Evolutionary conservation across 2,113 vertebrate genomes (phyloP).

Genomic region (Caracal caracal): DNA sequence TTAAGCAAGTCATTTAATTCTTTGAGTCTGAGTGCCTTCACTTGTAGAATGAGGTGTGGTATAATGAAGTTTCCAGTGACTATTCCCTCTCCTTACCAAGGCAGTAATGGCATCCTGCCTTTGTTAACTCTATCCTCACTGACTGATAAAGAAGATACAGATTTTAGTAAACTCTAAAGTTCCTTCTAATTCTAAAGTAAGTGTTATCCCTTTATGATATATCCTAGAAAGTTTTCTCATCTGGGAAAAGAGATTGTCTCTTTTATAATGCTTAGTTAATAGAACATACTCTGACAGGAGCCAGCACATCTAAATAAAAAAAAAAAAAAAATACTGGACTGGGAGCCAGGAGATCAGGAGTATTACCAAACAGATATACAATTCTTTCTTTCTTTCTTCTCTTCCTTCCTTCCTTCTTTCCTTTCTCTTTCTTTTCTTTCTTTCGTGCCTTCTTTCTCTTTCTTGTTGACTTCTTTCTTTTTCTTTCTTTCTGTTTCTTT

Average conservation of each 20-base stretch:
- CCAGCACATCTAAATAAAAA: not conserved
- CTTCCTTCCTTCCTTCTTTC: too few species aligned
- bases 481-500: too few species aligned
- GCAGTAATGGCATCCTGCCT: not conserved
- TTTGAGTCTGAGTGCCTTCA: not conserved
- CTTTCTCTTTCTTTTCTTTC: too few species aligned
- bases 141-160: not conserved
- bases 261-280: not conserved
- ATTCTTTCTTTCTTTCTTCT: not conserved
- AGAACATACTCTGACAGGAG: not conserved
- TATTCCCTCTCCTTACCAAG: not conserved
- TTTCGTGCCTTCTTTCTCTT: not conserved
- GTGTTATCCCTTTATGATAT: not conserved
- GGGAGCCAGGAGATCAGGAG: not conserved
- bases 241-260: not conserved
- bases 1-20: not conserved
- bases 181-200: not conserved
- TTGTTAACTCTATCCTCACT: not conserved
- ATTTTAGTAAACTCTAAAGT: not conserved
- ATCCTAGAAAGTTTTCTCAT: conserved; percentile 1
- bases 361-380: not conserved
- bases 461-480: too few species aligned
- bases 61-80: not conserved
- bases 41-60: not conserved
- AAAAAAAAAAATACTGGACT: not conserved